These are phyloP conservation scores for Perithous albicinctus DNA, from an alignment of 2,888 invertebrate species.

Conservation along the genomic window DNA sequence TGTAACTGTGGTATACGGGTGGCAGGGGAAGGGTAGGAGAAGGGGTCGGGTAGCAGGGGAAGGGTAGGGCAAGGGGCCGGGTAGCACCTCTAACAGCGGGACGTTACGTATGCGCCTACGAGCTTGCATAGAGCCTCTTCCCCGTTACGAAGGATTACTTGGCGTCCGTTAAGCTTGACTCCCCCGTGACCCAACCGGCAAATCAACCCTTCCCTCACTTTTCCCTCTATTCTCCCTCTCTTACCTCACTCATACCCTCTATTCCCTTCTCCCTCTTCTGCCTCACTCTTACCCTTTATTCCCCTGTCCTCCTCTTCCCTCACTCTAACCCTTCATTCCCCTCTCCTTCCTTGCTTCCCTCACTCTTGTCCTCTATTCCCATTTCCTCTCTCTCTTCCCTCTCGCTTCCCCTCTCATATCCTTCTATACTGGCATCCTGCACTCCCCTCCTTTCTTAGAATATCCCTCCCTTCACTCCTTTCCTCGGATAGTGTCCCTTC, in stretches of 20 bases:
- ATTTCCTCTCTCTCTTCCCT: conserved; percentile 43
- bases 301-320: conserved; percentile 21
- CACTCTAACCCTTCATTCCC: background rate
- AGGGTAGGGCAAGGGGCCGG: too few species aligned
- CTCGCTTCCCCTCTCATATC: conserved; percentile 36
- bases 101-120: conserved; percentile 41
- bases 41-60: too few species aligned
- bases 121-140: conserved; percentile 42
- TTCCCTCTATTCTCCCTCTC: conserved; percentile 39
- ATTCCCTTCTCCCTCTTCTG: conserved; percentile 2
- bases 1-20: conserved; percentile 23
- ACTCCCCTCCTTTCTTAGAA: background rate
- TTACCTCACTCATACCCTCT: background rate
- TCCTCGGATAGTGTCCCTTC: background rate
- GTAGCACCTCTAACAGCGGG: conserved; percentile 26
- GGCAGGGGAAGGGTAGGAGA: too few species aligned
- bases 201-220: conserved; percentile 49
- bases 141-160: conserved; percentile 71
- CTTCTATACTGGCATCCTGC: conserved; percentile 1
- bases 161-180: conserved; percentile 66
- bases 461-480: background rate
- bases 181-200: conserved; percentile 61
- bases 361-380: background rate
- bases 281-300: conserved; percentile 43
- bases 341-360: background rate